Evolutionary conservation across 2,797 vertebrate species (phyloP).

Genomic region (Cichlasoma orientale): DNA sequence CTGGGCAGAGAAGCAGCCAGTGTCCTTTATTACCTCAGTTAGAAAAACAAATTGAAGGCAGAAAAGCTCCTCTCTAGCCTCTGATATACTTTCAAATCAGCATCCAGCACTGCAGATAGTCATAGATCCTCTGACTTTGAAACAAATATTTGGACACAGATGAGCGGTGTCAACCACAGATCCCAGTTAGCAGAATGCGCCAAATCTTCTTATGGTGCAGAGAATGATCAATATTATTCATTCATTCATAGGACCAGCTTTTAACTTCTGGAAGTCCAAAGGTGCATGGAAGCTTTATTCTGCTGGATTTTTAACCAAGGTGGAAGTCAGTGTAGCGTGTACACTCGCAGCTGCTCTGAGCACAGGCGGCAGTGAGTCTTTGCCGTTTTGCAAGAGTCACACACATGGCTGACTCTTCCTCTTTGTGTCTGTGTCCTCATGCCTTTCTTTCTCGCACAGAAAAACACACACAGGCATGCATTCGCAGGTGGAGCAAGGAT

Average conservation of each 20-base stretch:
- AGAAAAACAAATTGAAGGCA: slow-evolving; percentile 16
- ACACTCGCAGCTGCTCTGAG: slow-evolving; percentile 63
- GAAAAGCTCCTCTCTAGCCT: background rate
- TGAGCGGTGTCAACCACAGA: background rate
- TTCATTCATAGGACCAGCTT: slow-evolving; percentile 4
- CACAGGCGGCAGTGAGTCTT: slow-evolving; percentile 55
- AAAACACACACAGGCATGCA: slow-evolving; percentile 11
- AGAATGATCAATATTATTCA: slow-evolving; percentile 38
- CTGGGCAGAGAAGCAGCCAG: slow-evolving; percentile 8
- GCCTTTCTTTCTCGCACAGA: slow-evolving; percentile 33
- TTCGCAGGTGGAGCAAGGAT: slow-evolving; percentile 60
- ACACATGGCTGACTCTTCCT: slow-evolving; percentile 62
- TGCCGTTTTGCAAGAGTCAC: slow-evolving; percentile 62
- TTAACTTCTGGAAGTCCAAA: slow-evolving; percentile 45
- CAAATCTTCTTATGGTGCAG: slow-evolving; percentile 35
- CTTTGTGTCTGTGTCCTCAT: slow-evolving; percentile 58
- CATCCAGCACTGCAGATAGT: background rate
- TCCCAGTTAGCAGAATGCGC: slow-evolving; percentile 24
- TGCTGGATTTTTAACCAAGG: slow-evolving; percentile 39
- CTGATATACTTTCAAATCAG: slow-evolving; percentile 10
- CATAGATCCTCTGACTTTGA: slow-evolving; percentile 4
- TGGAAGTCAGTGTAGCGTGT: slow-evolving; percentile 64
- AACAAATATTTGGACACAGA: slow-evolving; percentile 43
- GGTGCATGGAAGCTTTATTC: slow-evolving; percentile 31
- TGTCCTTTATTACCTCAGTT: background rate